Conservation (phyloP, 2,888 invertebrate genomes). For the Saturnia pavonia region DNA sequence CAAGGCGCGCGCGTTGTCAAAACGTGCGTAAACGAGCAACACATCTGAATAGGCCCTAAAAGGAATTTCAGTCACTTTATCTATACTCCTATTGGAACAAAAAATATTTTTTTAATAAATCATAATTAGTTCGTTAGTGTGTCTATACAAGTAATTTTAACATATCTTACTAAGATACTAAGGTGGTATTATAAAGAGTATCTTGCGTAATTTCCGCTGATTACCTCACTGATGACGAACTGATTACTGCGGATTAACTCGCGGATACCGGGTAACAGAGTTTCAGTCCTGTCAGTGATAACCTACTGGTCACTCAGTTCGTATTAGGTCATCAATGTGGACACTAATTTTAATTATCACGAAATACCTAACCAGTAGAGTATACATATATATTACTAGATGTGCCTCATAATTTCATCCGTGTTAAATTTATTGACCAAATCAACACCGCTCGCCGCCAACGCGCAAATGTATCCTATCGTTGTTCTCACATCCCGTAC, state of each 20-base stretch:
- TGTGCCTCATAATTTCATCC: too few relatives aligned
- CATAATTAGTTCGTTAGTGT: too few relatives aligned
- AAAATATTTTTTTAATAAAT: too few relatives aligned
- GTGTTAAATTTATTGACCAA: too few relatives aligned
- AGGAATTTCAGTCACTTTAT: too few relatives aligned
- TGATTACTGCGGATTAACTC: constrained; percentile 18
- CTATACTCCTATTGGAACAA: too few relatives aligned
- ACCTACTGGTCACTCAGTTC: constrained; percentile 10
- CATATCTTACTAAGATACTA: background rate
- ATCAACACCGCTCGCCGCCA: too few relatives aligned
- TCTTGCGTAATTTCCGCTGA: constrained; percentile 23
- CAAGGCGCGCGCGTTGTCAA: too few relatives aligned
- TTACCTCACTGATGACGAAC: constrained; percentile 18
- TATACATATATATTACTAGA: background rate
- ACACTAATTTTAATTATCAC: background rate
- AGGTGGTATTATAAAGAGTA: background rate
- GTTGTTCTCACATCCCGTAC: background rate
- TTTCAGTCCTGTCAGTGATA: constrained; percentile 13
- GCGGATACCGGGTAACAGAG: constrained; percentile 1
- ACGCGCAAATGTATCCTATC: too few relatives aligned
- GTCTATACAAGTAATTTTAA: background rate
- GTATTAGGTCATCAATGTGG: background rate
- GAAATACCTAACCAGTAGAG: background rate
- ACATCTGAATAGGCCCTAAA: too few relatives aligned
- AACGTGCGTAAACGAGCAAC: too few relatives aligned